These are phyloP conservation scores for Alloscopus bannaensis DNA, from an alignment of 2,888 invertebrate genomes.

Conservation along the genomic window DNA sequence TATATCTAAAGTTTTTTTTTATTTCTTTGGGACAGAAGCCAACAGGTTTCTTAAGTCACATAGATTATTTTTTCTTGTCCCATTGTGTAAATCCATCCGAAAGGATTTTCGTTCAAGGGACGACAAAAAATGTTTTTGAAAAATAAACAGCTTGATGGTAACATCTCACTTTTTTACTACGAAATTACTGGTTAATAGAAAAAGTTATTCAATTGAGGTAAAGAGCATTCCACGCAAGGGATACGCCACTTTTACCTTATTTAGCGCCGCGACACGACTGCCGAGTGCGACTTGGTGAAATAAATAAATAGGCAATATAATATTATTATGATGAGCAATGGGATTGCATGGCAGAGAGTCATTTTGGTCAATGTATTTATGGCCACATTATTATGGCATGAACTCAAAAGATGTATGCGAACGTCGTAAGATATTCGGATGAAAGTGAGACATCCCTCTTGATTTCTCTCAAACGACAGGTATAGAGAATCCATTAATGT, in stretches of 20 bases:
- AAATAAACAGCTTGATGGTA: slow-evolving; percentile 12
- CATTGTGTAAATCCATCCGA: slow-evolving; percentile 14
- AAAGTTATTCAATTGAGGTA: slow-evolving; percentile 33
- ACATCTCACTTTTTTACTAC: slow-evolving; percentile 7
- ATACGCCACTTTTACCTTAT: no score
- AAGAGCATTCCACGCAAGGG: no score
- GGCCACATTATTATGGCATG: no score
- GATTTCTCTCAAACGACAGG: slow-evolving; percentile 27
- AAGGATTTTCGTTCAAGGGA: slow-evolving; percentile 5
- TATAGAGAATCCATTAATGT: slow-evolving; percentile 42
- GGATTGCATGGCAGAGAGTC: no score
- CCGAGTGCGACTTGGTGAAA: no score
- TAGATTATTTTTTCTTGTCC: slow-evolving; percentile 21
- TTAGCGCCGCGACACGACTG: no score
- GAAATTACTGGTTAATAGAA: no score
- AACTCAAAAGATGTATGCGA: no score
- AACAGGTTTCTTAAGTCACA: slow-evolving; percentile 45
- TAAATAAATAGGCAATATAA: no score
- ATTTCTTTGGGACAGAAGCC: slow-evolving; percentile 38
- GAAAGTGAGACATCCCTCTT: slow-evolving; percentile 9
- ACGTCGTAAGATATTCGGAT: background rate
- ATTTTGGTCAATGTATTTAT: no score
- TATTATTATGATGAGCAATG: no score
- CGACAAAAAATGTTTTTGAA: slow-evolving; percentile 2
- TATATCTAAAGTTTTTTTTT: slow-evolving; percentile 20